A percentile compares a stretch with the other conserved stretches of the same genome.
Evolutionary conservation across 2,113 vertebrate species (phyloP).

Genomic region (Dasypus novemcinctus): DNA sequence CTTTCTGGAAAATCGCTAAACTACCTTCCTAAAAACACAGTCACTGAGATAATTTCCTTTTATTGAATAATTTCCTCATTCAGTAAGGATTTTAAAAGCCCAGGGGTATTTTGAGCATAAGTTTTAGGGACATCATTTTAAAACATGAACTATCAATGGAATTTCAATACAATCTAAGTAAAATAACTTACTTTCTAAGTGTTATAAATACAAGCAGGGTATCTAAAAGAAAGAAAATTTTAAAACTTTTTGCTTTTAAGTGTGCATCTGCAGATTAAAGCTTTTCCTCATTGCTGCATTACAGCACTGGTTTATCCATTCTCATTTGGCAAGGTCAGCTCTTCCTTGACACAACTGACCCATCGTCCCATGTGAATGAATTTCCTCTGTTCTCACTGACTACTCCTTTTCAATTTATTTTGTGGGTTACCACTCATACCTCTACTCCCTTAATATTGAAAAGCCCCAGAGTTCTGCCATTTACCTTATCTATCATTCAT

Average conservation of each 20-base stretch:
- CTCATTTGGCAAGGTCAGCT: not conserved
- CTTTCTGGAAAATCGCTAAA: slow-evolving; percentile 53
- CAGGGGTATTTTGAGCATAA: slow-evolving; percentile 63
- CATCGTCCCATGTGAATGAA: not conserved
- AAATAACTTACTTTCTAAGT: slow-evolving; percentile 51
- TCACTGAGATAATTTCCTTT: slow-evolving; percentile 58
- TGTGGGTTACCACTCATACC: not conserved
- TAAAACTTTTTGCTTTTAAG: slow-evolving; percentile 11
- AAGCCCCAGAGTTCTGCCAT: not conserved
- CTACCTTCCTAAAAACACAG: slow-evolving; percentile 52
- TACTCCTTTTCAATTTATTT: not conserved
- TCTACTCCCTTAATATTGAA: not conserved
- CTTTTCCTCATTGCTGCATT: not conserved
- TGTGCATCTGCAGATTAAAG: not conserved
- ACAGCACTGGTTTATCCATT: not conserved
- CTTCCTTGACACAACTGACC: not conserved
- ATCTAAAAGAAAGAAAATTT: not conserved
- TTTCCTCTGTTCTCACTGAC: not conserved
- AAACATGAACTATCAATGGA: slow-evolving; percentile 54
- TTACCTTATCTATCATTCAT: not conserved
- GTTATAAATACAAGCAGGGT: slow-evolving; percentile 3
- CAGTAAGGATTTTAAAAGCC: slow-evolving; percentile 53
- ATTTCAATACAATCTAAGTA: slow-evolving; percentile 44
- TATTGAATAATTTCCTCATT: slow-evolving; percentile 65
- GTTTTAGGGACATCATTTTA: slow-evolving; percentile 56